Evolutionary conservation across 2,888 invertebrate species (phyloP).

Genomic region (Sinelater perroti): DNA sequence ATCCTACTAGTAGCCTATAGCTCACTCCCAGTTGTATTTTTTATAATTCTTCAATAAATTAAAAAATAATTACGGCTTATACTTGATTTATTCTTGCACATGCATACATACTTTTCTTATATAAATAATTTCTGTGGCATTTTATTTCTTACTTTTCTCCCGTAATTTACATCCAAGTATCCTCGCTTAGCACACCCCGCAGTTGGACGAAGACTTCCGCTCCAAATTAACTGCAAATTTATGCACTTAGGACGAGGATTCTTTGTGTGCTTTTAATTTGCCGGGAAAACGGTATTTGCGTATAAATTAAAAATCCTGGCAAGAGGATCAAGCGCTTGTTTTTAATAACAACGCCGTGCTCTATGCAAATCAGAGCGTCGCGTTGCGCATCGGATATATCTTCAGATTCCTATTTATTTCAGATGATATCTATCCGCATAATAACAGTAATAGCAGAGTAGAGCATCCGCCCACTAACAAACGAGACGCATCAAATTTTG

Average conservation of each 20-base stretch:
- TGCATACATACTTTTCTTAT: no score
- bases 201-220: no score
- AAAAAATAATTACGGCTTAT: no score
- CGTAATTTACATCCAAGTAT: no score
- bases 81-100: no score
- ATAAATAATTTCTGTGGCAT: no score
- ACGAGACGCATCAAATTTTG: constrained; percentile 36
- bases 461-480: constrained; percentile 24
- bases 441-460: constrained; percentile 3
- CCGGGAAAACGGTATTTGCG: constrained; percentile 20
- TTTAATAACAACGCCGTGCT: constrained; percentile 21
- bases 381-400: constrained; percentile 1
- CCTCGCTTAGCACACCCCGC: no score
- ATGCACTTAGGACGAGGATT: constrained; percentile 25
- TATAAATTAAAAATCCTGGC: constrained; percentile 28
- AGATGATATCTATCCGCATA: constrained; percentile 30
- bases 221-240: constrained; percentile 37
- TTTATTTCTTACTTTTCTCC: no score
- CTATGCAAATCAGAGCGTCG: constrained; percentile 5
- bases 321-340: constrained; percentile 19
- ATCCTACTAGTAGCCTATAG: no score
- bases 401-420: constrained; percentile 21
- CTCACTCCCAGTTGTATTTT: no score
- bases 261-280: constrained; percentile 37
- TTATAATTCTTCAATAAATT: no score